Percentiles rank a stretch among this genome's conserved stretches.
phyloP scores from a whole-genome alignment of 2,797 vertebrate genomes.

The Balearica regulorum region DNA sequence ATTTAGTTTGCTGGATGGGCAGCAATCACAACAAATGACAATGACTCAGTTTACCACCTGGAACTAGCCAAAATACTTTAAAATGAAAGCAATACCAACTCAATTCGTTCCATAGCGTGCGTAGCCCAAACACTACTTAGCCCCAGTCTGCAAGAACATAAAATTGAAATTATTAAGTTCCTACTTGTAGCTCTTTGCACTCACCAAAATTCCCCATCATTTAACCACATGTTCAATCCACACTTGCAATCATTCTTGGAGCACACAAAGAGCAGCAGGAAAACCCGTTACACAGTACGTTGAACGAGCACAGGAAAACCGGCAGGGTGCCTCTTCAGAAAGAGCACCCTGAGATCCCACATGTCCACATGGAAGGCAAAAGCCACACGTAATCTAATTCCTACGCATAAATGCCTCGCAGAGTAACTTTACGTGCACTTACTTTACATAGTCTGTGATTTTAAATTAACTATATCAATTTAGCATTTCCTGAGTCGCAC shows the following conservation, averaged over 20 bases:
- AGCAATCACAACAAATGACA: not conserved
- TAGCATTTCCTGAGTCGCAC: accelerated
- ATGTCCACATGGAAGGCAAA: not conserved
- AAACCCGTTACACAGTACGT: not conserved
- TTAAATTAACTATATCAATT: accelerated
- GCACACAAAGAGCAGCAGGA: not conserved
- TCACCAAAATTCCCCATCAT: not conserved
- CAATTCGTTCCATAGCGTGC: not conserved
- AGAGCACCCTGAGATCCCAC: not conserved
- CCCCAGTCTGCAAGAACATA: not conserved
- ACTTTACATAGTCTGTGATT: not conserved
- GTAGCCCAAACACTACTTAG: not conserved
- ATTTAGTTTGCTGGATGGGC: not conserved
- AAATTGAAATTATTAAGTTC: not conserved
- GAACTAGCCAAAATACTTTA: not conserved
- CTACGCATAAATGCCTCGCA: not conserved
- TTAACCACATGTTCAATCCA: not conserved
- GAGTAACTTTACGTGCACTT: not conserved
- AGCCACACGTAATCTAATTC: not conserved
- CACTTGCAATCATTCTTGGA: not conserved
- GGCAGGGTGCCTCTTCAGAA: not conserved
- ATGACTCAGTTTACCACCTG: accelerated
- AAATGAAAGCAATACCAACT: not conserved
- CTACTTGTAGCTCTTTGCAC: not conserved
- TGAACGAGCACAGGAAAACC: accelerated